Evolutionary conservation across 2,888 invertebrate species (phyloP).

Genomic region (Pammene fasciana): DNA sequence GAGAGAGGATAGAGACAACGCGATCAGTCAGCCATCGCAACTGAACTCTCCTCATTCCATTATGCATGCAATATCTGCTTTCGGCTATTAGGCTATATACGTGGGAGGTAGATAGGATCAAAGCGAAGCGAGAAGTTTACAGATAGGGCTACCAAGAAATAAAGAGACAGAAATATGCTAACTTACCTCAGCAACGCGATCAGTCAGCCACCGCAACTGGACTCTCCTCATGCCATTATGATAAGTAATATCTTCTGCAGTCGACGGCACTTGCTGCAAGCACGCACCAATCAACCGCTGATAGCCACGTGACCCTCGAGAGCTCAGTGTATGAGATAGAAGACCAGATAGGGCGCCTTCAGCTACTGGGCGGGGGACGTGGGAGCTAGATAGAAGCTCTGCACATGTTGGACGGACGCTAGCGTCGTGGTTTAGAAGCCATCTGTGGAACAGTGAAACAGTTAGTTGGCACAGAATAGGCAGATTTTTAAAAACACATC

Average conservation of each 20-base stretch:
- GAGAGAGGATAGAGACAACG: neutral
- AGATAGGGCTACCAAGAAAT: no score
- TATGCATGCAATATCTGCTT: slow-evolving; percentile 91
- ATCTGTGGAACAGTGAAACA: slow-evolving; percentile 51
- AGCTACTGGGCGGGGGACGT: slow-evolving; percentile 94
- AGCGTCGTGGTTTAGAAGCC: slow-evolving; percentile 94
- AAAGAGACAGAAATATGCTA: no score
- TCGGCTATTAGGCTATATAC: slow-evolving; percentile 96
- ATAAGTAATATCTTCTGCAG: slow-evolving; percentile 91
- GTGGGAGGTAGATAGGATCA: slow-evolving; percentile 88
- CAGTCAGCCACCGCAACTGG: slow-evolving; percentile 17
- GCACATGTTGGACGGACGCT: slow-evolving; percentile 92
- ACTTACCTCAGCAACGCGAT: slow-evolving; percentile 18
- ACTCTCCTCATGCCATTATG: slow-evolving; percentile 69
- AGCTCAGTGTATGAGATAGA: slow-evolving; percentile 90
- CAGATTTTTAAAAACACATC: no score
- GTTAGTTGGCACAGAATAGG: no score
- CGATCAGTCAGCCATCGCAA: slow-evolving; percentile 21
- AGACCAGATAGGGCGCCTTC: slow-evolving; percentile 93
- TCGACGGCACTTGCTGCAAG: slow-evolving; percentile 78
- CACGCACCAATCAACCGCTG: slow-evolving; percentile 66
- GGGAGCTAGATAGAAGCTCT: slow-evolving; percentile 91
- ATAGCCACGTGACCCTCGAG: slow-evolving; percentile 82
- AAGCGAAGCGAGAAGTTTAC: no score
- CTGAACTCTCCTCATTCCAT: slow-evolving; percentile 39